Base-by-base conservation (phyloP, 2,797 vertebrate genomes). In the Neostethus bicornis region DNA sequence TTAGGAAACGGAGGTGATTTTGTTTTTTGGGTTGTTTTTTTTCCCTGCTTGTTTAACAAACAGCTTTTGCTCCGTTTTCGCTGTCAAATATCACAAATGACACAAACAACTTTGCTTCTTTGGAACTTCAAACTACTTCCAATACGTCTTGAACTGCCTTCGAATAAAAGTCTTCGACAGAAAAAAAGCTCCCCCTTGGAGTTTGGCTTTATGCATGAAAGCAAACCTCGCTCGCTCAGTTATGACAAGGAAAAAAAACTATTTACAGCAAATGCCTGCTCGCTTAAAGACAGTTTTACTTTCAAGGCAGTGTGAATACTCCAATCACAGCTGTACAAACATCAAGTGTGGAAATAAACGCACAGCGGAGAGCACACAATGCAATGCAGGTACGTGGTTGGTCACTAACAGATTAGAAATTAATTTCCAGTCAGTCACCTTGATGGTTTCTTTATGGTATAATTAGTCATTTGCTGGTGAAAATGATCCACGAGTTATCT, bases 311-410 rank as follows among this genome's bases (percentile, higher is more conserved):
- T 17, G 31, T 17, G 37, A 20, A 51, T 32, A 65, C 46, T 7
- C 53, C 34, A 54, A 51, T 41, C 49, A 62, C 28, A 62, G 43
- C 35, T 26, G 20, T 24, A 32, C 50, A 49, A 19, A 54, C 24
- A 26, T 16, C 24, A 50, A 19, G 28, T 29, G 43, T 9, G 42
- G 31, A 46, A 35, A 54, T 31, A 49, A 24, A 41, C 28, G 34
- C 48, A 52, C 24, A 6, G 19, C 19, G 24, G 31, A 39, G 26
- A 41, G 34, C 26, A 32, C 16, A 23, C 28, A 31, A 49, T 7
- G 20, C 23, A 28, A 10, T 9, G 7, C 19, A 45, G 10, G 23
- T 34, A 28, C 34, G 29, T 45, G 17, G 21, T 20, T 20, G 32
- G 19, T 35, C 19, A 52, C 24, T 23, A 41, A 19, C 20, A 31